Conservation (phyloP, 2,113 vertebrate species). For the Lampris incognitus region DNA sequence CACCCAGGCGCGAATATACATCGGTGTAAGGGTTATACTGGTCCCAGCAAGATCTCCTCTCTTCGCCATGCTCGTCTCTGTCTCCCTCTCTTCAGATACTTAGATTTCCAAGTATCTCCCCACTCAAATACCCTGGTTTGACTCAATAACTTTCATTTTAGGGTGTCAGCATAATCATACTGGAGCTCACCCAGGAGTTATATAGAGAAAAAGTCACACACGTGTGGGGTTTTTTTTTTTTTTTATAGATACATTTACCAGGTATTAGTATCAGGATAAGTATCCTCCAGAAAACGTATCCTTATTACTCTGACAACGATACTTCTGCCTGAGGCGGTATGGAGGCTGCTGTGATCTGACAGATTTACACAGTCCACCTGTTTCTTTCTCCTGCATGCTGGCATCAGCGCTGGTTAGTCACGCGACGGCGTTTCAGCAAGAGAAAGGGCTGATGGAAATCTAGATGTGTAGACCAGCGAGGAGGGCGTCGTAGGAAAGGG, state of each 20-base stretch:
- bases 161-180: not conserved
- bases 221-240: too few species aligned
- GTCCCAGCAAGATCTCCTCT: not conserved
- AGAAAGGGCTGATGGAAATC: constrained; percentile 41
- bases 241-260: not conserved
- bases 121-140: too few species aligned
- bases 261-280: too few species aligned
- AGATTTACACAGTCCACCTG: constrained; percentile 67
- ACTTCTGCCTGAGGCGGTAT: constrained; percentile 7
- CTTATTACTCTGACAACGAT: constrained; percentile 1
- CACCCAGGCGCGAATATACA: constrained; percentile 29
- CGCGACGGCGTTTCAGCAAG: constrained; percentile 24
- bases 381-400: constrained; percentile 43
- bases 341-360: constrained; percentile 23
- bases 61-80: too few species aligned
- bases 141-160: too few species aligned
- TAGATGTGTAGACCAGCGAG: constrained; percentile 16
- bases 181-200: constrained; percentile 1
- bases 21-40: not conserved
- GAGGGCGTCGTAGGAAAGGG: constrained; percentile 13
- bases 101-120: too few species aligned
- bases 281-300: not conserved
- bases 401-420: constrained; percentile 56
- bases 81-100: too few species aligned
- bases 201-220: not conserved